A percentile compares a stretch with the other conserved stretches of the same genome.
phyloP scores from a whole-genome alignment of 1,140 invertebrate genomes.

The Drosophila nigrodunni region DNA sequence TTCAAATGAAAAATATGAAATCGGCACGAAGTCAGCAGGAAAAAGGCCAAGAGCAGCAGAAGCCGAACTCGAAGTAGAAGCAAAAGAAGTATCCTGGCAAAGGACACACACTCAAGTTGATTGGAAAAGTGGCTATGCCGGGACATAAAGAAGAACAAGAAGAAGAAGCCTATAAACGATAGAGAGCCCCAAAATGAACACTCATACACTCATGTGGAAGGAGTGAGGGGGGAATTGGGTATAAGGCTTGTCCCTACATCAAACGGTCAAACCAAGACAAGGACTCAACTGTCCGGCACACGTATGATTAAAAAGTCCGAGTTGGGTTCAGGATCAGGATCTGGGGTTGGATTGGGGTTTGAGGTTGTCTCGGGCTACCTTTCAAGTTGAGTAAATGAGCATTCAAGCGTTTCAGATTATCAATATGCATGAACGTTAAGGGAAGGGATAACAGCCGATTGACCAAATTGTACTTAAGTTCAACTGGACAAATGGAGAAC shows the following conservation, averaged over 20 bases:
- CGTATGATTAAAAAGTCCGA: conserved; percentile 54
- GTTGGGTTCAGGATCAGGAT: conserved; percentile 13
- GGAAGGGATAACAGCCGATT: conserved; percentile 21
- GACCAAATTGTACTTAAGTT: conserved; percentile 52
- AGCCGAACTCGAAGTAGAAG: not conserved
- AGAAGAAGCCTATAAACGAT: conserved; percentile 33
- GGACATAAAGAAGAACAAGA: conserved; percentile 12
- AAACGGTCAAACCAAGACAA: conserved; percentile 28
- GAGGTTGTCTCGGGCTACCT: conserved; percentile 35
- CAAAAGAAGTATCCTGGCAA: conserved; percentile 13
- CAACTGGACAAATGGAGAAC: conserved; percentile 18
- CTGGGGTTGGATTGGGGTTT: not conserved
- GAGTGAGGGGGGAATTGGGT: not conserved
- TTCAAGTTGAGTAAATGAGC: conserved; percentile 59
- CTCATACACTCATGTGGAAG: conserved; percentile 24
- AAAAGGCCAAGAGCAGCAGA: conserved; percentile 22
- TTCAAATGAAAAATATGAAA: conserved; percentile 78
- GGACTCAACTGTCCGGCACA: conserved; percentile 30
- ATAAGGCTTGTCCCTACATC: conserved; percentile 37
- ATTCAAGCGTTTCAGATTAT: conserved; percentile 60
- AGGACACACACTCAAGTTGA: conserved; percentile 50
- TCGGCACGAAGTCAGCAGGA: conserved; percentile 59
- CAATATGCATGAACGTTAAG: conserved; percentile 47
- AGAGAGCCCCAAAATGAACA: conserved; percentile 42
- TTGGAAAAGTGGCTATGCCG: conserved; percentile 45